Conservation (phyloP, 2,797 vertebrate genomes). For the Manis pentadactyla region DNA sequence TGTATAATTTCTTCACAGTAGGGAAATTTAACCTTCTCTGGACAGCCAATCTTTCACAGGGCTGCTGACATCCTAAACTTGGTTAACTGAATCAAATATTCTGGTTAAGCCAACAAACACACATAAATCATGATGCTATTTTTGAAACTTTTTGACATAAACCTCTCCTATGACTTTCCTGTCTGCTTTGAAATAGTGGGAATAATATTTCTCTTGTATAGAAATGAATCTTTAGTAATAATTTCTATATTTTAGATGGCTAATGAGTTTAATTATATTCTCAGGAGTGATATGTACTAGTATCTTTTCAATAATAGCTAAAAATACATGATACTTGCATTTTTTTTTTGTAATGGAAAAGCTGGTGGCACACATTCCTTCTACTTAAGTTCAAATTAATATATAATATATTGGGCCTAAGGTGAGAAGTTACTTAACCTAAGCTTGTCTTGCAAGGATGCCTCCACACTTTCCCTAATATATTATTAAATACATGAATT, state of each 20-base stretch:
- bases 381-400: neutral
- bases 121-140: conserved; percentile 41
- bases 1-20: neutral
- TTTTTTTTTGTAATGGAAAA: neutral
- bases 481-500: conserved; percentile 9
- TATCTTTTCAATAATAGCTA: conserved; percentile 4
- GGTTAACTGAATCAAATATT: conserved; percentile 33
- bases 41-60: neutral
- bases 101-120: neutral
- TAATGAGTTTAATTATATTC: conserved; percentile 10
- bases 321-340: neutral
- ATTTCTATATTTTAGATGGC: neutral
- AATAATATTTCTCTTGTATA: neutral
- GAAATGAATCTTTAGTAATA: neutral
- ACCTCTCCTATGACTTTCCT: neutral
- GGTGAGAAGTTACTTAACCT: neutral
- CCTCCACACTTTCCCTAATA: neutral
- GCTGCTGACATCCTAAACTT: neutral
- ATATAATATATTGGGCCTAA: neutral
- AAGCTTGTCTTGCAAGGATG: neutral
- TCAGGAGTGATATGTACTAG: neutral
- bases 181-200: neutral
- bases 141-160: conserved; percentile 15
- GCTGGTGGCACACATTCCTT: neutral
- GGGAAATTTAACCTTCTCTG: conserved; percentile 42